Conservation (phyloP, 2,113 vertebrate species). For the Prunella himalayana region DNA sequence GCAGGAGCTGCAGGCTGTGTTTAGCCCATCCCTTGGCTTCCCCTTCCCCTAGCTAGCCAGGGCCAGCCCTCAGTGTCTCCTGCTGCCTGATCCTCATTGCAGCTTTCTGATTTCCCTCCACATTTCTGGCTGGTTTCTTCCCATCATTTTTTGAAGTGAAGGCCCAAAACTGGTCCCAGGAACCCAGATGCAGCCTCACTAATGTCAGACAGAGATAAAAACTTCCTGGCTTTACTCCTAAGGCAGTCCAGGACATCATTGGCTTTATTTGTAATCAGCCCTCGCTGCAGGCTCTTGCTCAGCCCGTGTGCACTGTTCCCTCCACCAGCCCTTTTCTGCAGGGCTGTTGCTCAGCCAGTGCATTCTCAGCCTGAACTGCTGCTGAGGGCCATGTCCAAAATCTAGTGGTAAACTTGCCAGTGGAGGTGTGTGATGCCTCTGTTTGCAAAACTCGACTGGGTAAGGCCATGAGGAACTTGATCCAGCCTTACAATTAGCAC, state of each 20-base stretch:
- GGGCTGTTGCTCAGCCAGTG: background rate
- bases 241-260: background rate
- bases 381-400: background rate
- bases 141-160: background rate
- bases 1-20: background rate
- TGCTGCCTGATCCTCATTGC: background rate
- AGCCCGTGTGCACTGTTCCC: background rate
- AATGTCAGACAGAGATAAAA: background rate
- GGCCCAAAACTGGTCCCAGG: background rate
- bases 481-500: background rate
- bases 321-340: background rate
- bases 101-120: background rate
- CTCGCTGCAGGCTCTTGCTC: rapidly evolving
- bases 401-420: background rate
- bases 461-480: background rate
- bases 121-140: background rate
- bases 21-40: background rate
- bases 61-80: background rate
- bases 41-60: background rate
- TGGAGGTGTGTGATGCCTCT: background rate
- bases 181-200: background rate
- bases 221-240: background rate
- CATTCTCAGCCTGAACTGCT: background rate
- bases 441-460: background rate
- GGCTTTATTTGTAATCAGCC: background rate